Base-by-base conservation (phyloP, 1,140 invertebrate genomes). In the Macrobrachium nipponense region DNA sequence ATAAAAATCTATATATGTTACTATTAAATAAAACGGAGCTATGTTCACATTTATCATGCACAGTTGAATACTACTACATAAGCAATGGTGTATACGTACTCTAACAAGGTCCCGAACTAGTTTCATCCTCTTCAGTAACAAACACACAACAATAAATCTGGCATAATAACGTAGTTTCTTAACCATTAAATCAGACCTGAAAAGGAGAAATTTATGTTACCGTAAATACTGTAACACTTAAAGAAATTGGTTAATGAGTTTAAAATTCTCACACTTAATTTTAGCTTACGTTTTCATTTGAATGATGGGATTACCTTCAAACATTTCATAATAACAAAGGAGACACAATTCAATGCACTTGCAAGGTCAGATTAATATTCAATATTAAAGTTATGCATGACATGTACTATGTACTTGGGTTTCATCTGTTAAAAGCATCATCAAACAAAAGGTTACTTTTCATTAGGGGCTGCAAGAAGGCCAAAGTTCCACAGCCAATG, bases 111-210 rank as follows among this genome's bases (percentile, higher is more conserved):
- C 98, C 72, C 95, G 93, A 66, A 99, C 97, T 88, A 98, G 92
- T 92, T 98, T 98, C 94, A 98, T 97, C 91, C 97, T 97, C 91
- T 98, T 98, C 72, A 98, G 93, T 89, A 99, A 93, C 87, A 99
- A 93, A 92, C 97, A 98, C 18, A 99, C 98, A 43, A 99, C 97
- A 90, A 99, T 99, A 91, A 98, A 99, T 77, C 98, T 93, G 27
- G 98, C 98, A 92, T 98, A 99, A 91, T 98, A 99, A 76, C 98
- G 93, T 27, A 99, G 92, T 92, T 99, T 99, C 92, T 99, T 99
- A 70, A 99, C 97, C 96, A 99, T 98, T 86, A 99, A 92, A 91
- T 99, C 98, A 87, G 96, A 97, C 90, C 95, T 94, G 89, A 36
- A 76, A 80, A 58, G 77, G 27, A 66, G 36, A 76, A 23, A 64